These are phyloP conservation scores for Yponomeuta malinellus DNA, from an alignment of 2,888 invertebrate genomes.

Conservation along the genomic window DNA sequence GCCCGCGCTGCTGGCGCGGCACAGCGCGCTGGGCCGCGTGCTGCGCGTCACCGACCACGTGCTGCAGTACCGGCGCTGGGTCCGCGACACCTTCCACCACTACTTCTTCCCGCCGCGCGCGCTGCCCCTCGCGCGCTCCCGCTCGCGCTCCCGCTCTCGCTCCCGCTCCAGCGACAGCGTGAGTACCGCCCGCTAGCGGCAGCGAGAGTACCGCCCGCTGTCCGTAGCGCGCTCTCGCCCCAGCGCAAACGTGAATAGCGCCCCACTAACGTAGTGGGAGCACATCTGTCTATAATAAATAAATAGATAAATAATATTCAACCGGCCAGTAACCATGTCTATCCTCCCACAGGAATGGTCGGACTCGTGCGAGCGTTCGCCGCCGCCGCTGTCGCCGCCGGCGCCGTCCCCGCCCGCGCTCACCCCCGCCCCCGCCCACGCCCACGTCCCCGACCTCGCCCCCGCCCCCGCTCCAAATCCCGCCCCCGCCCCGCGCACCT, in stretches of 20 bases:
- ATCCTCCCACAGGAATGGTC: conserved; percentile 14
- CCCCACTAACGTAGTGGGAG: too few species aligned
- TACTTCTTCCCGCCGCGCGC: conserved; percentile 55
- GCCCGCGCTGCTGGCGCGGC: conserved; percentile 68
- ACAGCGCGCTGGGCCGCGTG: conserved; percentile 90
- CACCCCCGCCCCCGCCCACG: conserved; percentile 14
- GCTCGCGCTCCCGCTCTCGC: neutral
- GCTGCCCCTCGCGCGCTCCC: conserved; percentile 19
- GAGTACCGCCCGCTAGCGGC: neutral
- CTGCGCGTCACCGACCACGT: conserved; percentile 96
- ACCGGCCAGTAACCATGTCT: neutral
- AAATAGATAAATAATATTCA: too few species aligned
- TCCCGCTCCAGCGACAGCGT: neutral
- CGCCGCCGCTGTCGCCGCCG: conserved; percentile 2
- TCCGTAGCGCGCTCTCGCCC: too few species aligned
- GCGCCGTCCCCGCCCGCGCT: conserved; percentile 9
- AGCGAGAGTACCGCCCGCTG: too few species aligned
- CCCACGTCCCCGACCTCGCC: conserved; percentile 26
- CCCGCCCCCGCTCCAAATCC: conserved; percentile 15
- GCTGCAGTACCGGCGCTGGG: conserved; percentile 76
- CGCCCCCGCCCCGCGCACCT: conserved; percentile 19
- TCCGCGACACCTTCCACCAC: conserved; percentile 61
- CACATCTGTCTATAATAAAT: too few species aligned
- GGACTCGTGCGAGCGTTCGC: neutral
- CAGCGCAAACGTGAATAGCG: too few species aligned